A percentile compares a stretch with the other conserved stretches of the same genome.
These are phyloP conservation scores for Gadus macrocephalus DNA, from an alignment of 2,113 vertebrate species.

Conservation along the genomic window DNA sequence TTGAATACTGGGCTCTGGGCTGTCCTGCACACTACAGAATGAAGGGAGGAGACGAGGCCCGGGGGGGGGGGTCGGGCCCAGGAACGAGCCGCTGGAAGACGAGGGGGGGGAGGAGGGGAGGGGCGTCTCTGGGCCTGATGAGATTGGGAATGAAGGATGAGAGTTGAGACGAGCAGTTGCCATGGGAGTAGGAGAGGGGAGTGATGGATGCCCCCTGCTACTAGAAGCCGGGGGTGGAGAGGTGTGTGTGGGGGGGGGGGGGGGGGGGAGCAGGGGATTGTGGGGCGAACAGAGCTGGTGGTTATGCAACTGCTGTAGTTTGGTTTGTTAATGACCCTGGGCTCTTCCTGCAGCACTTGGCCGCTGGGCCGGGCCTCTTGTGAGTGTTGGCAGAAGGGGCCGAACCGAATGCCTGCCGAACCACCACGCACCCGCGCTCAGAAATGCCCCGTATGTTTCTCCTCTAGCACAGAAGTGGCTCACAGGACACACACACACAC, in stretches of 20 bases:
- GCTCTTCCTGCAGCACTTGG: conserved; percentile 58
- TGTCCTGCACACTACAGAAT: not conserved
- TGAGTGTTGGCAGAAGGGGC: conserved; percentile 61
- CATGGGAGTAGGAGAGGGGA: conserved; percentile 54
- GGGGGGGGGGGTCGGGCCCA: conserved; percentile 42
- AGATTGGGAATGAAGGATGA: conserved; percentile 45
- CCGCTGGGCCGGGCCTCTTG: conserved; percentile 41
- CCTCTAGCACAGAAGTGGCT: not conserved
- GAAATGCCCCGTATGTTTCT: not conserved
- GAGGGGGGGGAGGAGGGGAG: conserved; percentile 25
- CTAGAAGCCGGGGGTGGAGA: conserved; percentile 46
- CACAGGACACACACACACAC: not conserved
- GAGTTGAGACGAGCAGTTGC: conserved; percentile 57
- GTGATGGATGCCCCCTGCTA: conserved; percentile 51
- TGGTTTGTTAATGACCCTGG: conserved; percentile 65
- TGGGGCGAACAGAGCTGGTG: conserved; percentile 56
- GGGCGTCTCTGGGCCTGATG: conserved; percentile 15
- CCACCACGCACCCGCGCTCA: conserved; percentile 19
- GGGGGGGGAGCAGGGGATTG: conserved; percentile 25
- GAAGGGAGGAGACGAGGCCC: conserved; percentile 10
- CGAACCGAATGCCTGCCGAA: conserved; percentile 13
- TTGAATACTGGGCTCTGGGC: not conserved
- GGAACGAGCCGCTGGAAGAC: conserved; percentile 28
- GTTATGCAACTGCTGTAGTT: conserved; percentile 67
- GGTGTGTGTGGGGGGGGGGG: conserved; percentile 32